Conservation (phyloP, 2,113 vertebrate species). For the Periophthalmus modestus region DNA sequence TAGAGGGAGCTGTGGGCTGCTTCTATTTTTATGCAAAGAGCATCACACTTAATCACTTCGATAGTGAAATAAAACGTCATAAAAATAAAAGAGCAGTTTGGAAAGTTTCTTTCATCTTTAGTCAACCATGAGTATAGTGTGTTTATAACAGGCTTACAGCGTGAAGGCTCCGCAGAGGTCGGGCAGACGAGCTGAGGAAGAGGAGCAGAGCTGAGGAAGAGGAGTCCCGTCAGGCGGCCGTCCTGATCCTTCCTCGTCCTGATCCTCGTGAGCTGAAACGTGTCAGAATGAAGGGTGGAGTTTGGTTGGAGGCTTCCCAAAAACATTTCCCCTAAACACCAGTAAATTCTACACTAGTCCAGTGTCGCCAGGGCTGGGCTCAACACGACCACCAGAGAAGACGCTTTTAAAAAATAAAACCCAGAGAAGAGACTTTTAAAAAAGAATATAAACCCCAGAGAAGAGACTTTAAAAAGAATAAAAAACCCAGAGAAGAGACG, state of each 20-base stretch:
- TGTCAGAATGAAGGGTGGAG: conserved; percentile 99
- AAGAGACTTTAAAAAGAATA: no score
- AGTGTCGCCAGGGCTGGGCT: conserved; percentile 55
- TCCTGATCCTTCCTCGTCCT: conserved; percentile 82
- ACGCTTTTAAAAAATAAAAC: no score
- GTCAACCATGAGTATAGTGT: conserved; percentile 89
- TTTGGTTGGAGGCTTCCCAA: conserved; percentile 90
- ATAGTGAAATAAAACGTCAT: conserved; percentile 94
- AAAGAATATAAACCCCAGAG: no score
- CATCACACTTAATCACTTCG: conserved; percentile 83
- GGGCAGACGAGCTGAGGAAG: conserved; percentile 77
- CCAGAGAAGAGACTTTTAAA: no score
- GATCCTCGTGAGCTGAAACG: conserved; percentile 98
- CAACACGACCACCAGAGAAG: conserved; percentile 47
- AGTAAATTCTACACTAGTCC: conserved; percentile 58
- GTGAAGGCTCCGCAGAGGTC: conserved; percentile 83
- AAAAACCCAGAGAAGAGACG: no score
- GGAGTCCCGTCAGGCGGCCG: conserved; percentile 68
- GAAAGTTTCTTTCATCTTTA: conserved; percentile 74
- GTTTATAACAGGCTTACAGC: conserved; percentile 90
- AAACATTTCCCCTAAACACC: conserved; percentile 70
- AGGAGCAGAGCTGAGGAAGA: conserved; percentile 54
- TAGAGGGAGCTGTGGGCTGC: conserved; percentile 39
- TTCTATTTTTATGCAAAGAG: conserved; percentile 74
- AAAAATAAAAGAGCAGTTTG: conserved; percentile 89